A percentile compares a stretch with the other conserved stretches of the same genome.
phyloP scores from a whole-genome alignment of 2,888 invertebrate genomes.

The Polydesmus complanatus region DNA sequence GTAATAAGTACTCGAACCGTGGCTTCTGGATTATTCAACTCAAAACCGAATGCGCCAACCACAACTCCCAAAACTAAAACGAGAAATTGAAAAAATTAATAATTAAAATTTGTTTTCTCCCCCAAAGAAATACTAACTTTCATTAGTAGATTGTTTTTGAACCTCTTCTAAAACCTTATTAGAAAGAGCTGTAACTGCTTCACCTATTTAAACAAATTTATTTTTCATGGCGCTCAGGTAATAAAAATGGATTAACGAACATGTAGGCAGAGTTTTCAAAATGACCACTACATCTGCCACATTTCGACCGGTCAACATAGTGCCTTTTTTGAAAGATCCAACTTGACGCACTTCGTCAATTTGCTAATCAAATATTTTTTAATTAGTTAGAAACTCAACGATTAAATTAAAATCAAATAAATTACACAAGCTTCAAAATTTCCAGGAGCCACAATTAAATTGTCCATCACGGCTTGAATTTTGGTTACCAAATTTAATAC shows the following conservation, averaged over 20 bases:
- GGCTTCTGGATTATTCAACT: slow-evolving; percentile 68
- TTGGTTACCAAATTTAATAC: slow-evolving; percentile 87
- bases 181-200: slow-evolving; percentile 82
- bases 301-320: slow-evolving; percentile 89
- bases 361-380: slow-evolving; percentile 43
- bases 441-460: slow-evolving; percentile 83
- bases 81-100: too few relatives aligned
- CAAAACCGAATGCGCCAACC: slow-evolving; percentile 64
- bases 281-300: slow-evolving; percentile 94
- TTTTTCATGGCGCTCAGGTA: neutral
- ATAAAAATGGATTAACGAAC: slow-evolving; percentile 14
- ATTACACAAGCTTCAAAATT: slow-evolving; percentile 89
- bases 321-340: slow-evolving; percentile 95
- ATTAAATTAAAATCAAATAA: slow-evolving; percentile 25
- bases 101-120: too few relatives aligned
- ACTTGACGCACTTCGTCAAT: slow-evolving; percentile 90
- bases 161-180: slow-evolving; percentile 75
- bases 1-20: slow-evolving; percentile 82
- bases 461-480: slow-evolving; percentile 86
- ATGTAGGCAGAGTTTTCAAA: slow-evolving; percentile 83
- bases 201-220: slow-evolving; percentile 40
- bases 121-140: slow-evolving; percentile 30
- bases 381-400: neutral
- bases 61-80: slow-evolving; percentile 33
- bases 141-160: slow-evolving; percentile 48